phyloP scores from a whole-genome alignment of 2,797 vertebrate species.

The Lacerta agilis region DNA sequence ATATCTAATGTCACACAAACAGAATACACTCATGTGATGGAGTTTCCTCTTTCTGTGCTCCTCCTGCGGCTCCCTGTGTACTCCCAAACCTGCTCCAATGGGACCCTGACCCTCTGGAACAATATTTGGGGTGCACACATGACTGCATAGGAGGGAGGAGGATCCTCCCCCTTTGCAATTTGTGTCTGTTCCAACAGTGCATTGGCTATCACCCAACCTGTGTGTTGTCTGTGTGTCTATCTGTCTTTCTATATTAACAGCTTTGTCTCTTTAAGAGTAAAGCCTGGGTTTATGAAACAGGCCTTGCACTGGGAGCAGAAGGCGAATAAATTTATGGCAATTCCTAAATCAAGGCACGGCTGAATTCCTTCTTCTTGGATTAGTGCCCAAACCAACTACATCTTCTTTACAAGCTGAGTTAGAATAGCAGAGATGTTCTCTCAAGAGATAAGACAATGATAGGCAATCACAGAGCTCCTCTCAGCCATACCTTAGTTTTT shows the following conservation, averaged over 20 bases:
- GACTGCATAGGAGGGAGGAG: too few species aligned
- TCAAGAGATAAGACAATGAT: conserved; percentile 10
- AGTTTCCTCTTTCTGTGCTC: too few species aligned
- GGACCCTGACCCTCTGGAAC: too few species aligned
- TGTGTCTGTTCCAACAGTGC: too few species aligned
- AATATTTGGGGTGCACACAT: too few species aligned
- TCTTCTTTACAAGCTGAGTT: conserved; percentile 32
- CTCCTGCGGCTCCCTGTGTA: too few species aligned
- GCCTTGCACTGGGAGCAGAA: conserved; percentile 10
- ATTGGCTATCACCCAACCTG: too few species aligned
- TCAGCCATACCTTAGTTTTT: not conserved
- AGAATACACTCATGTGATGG: too few species aligned
- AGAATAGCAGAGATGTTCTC: conserved; percentile 3
- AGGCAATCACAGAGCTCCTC: not conserved
- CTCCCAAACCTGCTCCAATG: too few species aligned
- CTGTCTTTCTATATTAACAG: not conserved
- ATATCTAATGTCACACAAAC: too few species aligned
- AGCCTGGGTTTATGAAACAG: not conserved
- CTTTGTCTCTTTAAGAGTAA: not conserved
- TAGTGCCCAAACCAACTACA: conserved; percentile 13
- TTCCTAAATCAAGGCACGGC: conserved; percentile 12
- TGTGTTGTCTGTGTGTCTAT: not conserved
- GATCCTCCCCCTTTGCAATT: too few species aligned
- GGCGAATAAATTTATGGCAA: conserved; percentile 9
- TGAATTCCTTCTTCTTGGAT: conserved; percentile 31